Conservation (phyloP, 2,888 invertebrate genomes). For the Drosophila prolongata region DNA sequence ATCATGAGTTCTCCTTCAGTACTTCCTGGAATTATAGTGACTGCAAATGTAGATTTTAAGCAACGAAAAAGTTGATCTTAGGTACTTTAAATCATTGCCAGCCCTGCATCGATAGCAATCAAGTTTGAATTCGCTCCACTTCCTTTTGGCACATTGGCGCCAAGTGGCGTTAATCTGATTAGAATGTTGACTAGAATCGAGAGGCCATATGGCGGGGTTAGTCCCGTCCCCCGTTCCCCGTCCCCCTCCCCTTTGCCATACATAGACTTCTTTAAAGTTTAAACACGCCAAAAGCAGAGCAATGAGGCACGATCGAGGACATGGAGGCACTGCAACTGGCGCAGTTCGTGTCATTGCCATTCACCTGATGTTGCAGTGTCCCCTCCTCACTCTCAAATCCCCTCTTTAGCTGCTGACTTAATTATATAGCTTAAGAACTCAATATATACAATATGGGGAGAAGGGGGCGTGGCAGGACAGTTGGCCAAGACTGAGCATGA, state of each 20-base stretch:
- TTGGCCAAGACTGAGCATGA: conserved; percentile 45
- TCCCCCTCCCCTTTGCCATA: neutral
- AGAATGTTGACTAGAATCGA: conserved; percentile 59
- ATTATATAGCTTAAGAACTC: conserved; percentile 64
- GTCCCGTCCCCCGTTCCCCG: neutral
- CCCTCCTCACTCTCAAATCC: conserved; percentile 1
- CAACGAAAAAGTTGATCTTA: neutral
- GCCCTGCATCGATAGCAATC: conserved; percentile 18
- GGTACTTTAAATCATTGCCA: neutral
- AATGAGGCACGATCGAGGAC: conserved; percentile 46
- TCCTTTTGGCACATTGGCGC: conserved; percentile 63
- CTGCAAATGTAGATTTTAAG: neutral
- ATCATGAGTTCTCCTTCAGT: neutral
- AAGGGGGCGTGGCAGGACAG: conserved; percentile 61
- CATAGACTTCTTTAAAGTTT: conserved; percentile 42
- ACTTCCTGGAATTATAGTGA: neutral
- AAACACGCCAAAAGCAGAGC: conserved; percentile 46
- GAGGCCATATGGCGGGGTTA: conserved; percentile 26
- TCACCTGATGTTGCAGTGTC: conserved; percentile 59
- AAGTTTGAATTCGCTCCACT: conserved; percentile 21
- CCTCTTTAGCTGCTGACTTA: conserved; percentile 51
- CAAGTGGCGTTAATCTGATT: conserved; percentile 75
- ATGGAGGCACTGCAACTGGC: conserved; percentile 21
- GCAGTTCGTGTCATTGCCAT: conserved; percentile 73
- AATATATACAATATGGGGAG: conserved; percentile 6